These are phyloP conservation scores for Phylloscopus trochilus DNA, from an alignment of 2,113 vertebrate genomes.

Conservation along the genomic window DNA sequence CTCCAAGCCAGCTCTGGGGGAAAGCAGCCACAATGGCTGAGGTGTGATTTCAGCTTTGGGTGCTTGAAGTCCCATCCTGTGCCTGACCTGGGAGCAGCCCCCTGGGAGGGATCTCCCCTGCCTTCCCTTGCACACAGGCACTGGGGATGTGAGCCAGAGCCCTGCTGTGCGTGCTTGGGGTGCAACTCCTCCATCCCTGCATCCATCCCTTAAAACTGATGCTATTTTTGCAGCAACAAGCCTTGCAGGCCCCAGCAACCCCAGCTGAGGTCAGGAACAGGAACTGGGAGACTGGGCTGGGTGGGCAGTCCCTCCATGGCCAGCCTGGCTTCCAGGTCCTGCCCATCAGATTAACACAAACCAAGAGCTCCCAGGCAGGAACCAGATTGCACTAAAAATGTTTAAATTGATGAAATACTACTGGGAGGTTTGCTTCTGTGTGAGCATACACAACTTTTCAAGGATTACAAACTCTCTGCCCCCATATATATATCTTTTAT, in stretches of 20 bases:
- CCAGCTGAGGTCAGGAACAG: rapidly evolving
- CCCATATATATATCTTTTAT: not conserved
- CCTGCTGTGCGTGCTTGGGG: rapidly evolving
- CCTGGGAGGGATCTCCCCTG: rapidly evolving
- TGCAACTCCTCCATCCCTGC: rapidly evolving
- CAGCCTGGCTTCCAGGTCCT: not conserved
- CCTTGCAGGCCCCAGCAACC: rapidly evolving
- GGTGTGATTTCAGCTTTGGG: not conserved
- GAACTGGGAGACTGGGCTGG: not conserved
- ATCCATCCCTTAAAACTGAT: not conserved
- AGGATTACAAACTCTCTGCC: not conserved
- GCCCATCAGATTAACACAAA: not conserved
- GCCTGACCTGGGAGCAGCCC: rapidly evolving
- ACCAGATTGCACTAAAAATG: not conserved
- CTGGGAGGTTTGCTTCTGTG: not conserved
- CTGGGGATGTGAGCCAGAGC: not conserved
- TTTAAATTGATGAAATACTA: not conserved
- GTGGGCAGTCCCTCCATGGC: not conserved
- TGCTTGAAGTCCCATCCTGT: not conserved
- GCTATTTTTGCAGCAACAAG: not conserved
- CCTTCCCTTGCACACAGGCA: not conserved
- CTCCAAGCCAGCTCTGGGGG: not conserved
- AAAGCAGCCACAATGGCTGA: not conserved
- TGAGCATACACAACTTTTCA: not conserved
- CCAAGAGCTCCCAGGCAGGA: not conserved